Evolutionary conservation across 53 echinoderm and acorn worm genomes (phyloP), one percentile per base, ranked within the genome.

Genomic region (Paracentrotus lividus): DNA sequence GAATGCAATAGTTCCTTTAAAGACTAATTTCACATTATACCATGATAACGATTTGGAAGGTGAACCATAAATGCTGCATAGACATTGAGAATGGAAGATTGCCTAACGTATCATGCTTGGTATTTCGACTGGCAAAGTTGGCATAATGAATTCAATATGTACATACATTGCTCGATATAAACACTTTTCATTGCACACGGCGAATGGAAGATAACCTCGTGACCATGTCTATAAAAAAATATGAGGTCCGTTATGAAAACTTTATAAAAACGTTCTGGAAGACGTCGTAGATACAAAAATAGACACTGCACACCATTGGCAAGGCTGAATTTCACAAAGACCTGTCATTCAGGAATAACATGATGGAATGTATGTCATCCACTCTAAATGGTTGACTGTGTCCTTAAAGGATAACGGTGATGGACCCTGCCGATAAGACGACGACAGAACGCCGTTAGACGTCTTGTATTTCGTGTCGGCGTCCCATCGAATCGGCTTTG

Each of bases 281-380:
- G 85, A 85, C 85, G 31, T 49, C 31, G 26, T 27, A 31, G 14
- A 47, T 18, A n/a, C n/a, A 51, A 51, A 33, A 27, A 32, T 88
- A 38, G 88, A 56, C 54, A 55, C 88, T 53, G 88, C 88, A 88
- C 57, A 55, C 54, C 36, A 20, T 88, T 88, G 88, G 88, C 88
- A 88, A 88, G n/a, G 88, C 42, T 44, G 66, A 90, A 44, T 42
- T 90, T 65, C 49, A 42, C 90, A 44, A 42, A 88, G 5, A 23
- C 54, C 34, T 16, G 36, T 61, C 18, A 66, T 42, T 90, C 90
- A 90, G 8, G 67, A 44, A 42, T 61, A 90, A 24, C 65, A 20
- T 26, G 90, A 64, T 40, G 90, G 90, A 64, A 90, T 90, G 49
- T 66, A 65, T 15, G 90, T 42, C 64, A 90, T 90, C 90, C 90